phyloP scores from a whole-genome alignment of 2,113 vertebrate species.

The Catharus minimus region DNA sequence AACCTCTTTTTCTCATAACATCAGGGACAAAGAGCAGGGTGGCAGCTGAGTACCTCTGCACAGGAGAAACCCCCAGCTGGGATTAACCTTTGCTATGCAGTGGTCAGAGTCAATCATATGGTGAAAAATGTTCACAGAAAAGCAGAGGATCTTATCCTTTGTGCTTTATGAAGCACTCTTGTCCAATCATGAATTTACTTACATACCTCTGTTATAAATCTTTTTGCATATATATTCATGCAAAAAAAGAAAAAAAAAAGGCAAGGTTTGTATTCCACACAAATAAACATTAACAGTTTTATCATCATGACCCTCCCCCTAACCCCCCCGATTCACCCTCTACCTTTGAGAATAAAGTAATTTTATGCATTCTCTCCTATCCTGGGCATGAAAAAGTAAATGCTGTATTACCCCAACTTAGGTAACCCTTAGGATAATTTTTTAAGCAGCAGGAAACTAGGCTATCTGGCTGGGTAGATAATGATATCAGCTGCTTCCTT shows the following conservation, averaged over 20 bases:
- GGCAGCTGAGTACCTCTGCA: not conserved
- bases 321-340: rapidly evolving
- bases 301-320: not conserved
- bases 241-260: not conserved
- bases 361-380: constrained; percentile 64
- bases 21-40: not conserved
- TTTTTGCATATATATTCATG: not conserved
- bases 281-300: constrained; percentile 14
- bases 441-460: constrained; percentile 93
- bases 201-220: not conserved
- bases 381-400: constrained; percentile 77
- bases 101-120: not conserved
- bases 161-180: not conserved
- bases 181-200: not conserved
- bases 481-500: constrained; percentile 99
- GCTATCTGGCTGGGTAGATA: constrained; percentile 98
- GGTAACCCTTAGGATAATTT: constrained; percentile 93
- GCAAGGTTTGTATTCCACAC: not conserved
- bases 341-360: constrained; percentile 32
- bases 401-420: constrained; percentile 79
- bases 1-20: not conserved
- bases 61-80: not conserved
- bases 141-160: not conserved
- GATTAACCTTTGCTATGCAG: not conserved
- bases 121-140: not conserved